Percentiles rank a stretch among this genome's conserved stretches.
Evolutionary conservation across 2,888 invertebrate species (phyloP).

Genomic region (Drosophila trichaetosa): DNA sequence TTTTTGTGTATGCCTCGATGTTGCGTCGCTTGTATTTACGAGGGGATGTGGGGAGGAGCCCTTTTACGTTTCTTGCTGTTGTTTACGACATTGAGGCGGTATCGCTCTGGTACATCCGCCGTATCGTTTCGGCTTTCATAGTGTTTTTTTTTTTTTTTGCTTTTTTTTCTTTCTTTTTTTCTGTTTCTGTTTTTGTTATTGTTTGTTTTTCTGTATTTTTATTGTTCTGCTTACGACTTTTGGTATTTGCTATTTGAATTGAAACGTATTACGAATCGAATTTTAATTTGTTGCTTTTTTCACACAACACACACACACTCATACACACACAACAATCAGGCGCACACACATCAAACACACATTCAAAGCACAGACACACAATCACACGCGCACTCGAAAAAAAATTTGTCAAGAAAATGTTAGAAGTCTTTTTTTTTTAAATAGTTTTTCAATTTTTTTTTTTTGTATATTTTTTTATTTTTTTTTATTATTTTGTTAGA

Average conservation of each 20-base stretch:
- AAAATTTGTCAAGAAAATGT: slow-evolving; percentile 51
- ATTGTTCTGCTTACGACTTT: slow-evolving; percentile 57
- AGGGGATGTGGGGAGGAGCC: slow-evolving; percentile 36
- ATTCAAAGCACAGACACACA: slow-evolving; percentile 22
- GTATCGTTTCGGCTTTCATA: slow-evolving; percentile 62
- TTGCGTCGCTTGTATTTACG: slow-evolving; percentile 37
- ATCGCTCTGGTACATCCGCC: slow-evolving; percentile 56
- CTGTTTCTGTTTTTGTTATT: slow-evolving; percentile 36
- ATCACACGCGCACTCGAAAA: slow-evolving; percentile 58
- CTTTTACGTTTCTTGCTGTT: slow-evolving; percentile 47
- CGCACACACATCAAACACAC: slow-evolving; percentile 39
- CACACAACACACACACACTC: slow-evolving; percentile 10
- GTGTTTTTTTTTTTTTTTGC: slow-evolving; percentile 17
- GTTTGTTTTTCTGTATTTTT: slow-evolving; percentile 35
- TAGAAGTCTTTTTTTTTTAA: slow-evolving; percentile 15
- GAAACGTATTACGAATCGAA: slow-evolving; percentile 56
- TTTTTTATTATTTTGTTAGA: slow-evolving; percentile 17
- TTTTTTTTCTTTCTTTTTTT: slow-evolving; percentile 12
- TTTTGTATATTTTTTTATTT: slow-evolving; percentile 6
- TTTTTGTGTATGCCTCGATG: slow-evolving; percentile 55
- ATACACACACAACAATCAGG: slow-evolving; percentile 17
- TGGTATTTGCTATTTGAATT: slow-evolving; percentile 46
- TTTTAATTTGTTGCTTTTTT: slow-evolving; percentile 33
- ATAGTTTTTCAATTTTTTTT: slow-evolving; percentile 12
- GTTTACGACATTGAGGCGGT: slow-evolving; percentile 66